Base-by-base conservation (phyloP, 1,140 invertebrate genomes). In the Melitaea cinxia region DNA sequence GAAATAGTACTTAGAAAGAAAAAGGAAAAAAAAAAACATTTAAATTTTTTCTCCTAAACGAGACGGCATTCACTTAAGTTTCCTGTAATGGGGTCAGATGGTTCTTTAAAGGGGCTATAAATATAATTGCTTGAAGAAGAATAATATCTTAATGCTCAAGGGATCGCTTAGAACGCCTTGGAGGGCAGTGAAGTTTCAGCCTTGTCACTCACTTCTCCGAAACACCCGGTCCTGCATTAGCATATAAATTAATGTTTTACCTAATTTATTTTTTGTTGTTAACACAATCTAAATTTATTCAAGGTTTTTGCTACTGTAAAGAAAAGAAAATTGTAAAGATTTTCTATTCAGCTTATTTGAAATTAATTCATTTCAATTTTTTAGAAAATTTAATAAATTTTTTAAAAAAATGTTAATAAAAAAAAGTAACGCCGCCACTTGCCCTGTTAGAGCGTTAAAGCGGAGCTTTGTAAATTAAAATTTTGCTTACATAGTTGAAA, bases 141-240 rank as follows among this genome's bases (percentile, higher is more conserved):
- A 83, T 81, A 85, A 84, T 80, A 73, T 80, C 77, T 77, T 80
- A 80, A 84, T 83, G 74, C 78, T 71, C 75, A 26, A 54, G 74
- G 75, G 83, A 65, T 60, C 77, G 75, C 72, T 83, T 82, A 77
- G 75, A 69, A 61, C 58, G 68, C 33, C 65, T 14, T 73, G 62
- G 52, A 68, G 64, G 73, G 75, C 70, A 76, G 72, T 76, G 65
- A 78, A 78, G 77, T 75, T 78, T 61, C 53, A 70, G 58, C 73
- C 76, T 72, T 79, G 82, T 83, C 84, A 87, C 75, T 87, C 82
- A 83, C 75, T 83, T 83, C 80, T 83, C 81, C 59, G 21, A 14
- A 52, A 26, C 78, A 78, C 66, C 50, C 72, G 55, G 56, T 64
- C 58, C 35, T 24, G 69, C 73, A 83, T 83, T 85, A 82, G 77